These are phyloP conservation scores for Cenopis cana DNA, from an alignment of 2,888 invertebrate species.

Conservation along the genomic window DNA sequence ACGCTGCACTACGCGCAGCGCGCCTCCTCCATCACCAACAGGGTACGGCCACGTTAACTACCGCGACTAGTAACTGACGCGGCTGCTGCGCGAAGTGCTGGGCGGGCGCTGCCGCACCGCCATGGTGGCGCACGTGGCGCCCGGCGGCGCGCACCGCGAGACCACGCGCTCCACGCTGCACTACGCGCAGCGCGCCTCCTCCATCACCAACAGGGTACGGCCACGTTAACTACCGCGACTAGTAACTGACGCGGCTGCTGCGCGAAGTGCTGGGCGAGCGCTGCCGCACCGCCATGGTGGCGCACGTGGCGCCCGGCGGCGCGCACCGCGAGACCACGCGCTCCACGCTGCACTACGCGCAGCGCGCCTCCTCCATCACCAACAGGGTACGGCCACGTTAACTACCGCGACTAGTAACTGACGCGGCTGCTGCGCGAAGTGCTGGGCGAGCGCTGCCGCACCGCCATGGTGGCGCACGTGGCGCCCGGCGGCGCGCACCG, in stretches of 20 bases:
- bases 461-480: slow-evolving; percentile 99
- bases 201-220: slow-evolving; percentile 93
- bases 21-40: slow-evolving; percentile 96
- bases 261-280: slow-evolving; percentile 95
- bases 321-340: slow-evolving; percentile 95
- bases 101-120: slow-evolving; percentile 97
- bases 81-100: slow-evolving; percentile 94
- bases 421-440: slow-evolving; percentile 96
- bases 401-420: too few relatives aligned
- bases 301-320: slow-evolving; percentile 95
- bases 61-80: slow-evolving; percentile 95
- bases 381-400: slow-evolving; percentile 90
- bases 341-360: slow-evolving; percentile 97
- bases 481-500: slow-evolving; percentile 92
- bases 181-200: slow-evolving; percentile 96
- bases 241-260: slow-evolving; percentile 97
- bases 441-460: slow-evolving; percentile 95
- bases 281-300: slow-evolving; percentile 99
- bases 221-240: too few relatives aligned
- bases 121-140: slow-evolving; percentile 98
- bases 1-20: slow-evolving; percentile 97
- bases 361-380: slow-evolving; percentile 96
- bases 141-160: slow-evolving; percentile 92
- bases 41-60: slow-evolving; percentile 93
- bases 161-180: slow-evolving; percentile 97